These are phyloP conservation scores for Knipowitschia caucasica DNA, from an alignment of 2,797 vertebrate genomes.

Conservation along the genomic window DNA sequence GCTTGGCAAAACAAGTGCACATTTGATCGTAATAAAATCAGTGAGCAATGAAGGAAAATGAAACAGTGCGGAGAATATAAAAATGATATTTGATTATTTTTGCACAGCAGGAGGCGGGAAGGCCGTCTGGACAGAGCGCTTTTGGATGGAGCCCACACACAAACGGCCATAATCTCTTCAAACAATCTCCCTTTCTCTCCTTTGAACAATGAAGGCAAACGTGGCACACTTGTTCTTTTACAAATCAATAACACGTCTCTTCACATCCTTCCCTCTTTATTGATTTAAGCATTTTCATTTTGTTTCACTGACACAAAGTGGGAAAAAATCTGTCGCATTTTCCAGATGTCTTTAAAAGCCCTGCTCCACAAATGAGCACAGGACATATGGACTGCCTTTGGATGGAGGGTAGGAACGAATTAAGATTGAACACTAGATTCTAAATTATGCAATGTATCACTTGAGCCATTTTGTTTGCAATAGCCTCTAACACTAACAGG, in stretches of 20 bases:
- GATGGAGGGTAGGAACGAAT: too few relatives aligned
- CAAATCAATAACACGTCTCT: background rate
- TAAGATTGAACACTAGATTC: too few relatives aligned
- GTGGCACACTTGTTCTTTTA: background rate
- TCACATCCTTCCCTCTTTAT: conserved; percentile 9
- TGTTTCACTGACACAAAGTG: conserved; percentile 1
- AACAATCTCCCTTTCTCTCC: conserved; percentile 2
- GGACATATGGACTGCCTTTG: background rate
- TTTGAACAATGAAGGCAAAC: conserved; percentile 2
- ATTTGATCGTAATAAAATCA: conserved; percentile 14
- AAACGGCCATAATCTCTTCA: conserved; percentile 22
- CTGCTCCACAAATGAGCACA: background rate
- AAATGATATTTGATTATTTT: conserved; percentile 40
- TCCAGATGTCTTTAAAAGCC: background rate
- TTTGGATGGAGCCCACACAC: conserved; percentile 40
- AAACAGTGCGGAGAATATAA: conserved; percentile 23
- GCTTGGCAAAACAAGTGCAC: conserved; percentile 10
- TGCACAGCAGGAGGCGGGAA: conserved; percentile 44
- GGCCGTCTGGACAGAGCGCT: conserved; percentile 36
- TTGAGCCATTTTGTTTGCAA: too few relatives aligned
- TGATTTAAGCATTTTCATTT: conserved; percentile 14
- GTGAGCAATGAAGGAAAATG: conserved; percentile 27
- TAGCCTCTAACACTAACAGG: too few relatives aligned
- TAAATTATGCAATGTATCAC: too few relatives aligned
- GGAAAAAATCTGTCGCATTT: background rate